phyloP scores from a whole-genome alignment of 2,113 vertebrate genomes.

The Vanacampus margaritifer region DNA sequence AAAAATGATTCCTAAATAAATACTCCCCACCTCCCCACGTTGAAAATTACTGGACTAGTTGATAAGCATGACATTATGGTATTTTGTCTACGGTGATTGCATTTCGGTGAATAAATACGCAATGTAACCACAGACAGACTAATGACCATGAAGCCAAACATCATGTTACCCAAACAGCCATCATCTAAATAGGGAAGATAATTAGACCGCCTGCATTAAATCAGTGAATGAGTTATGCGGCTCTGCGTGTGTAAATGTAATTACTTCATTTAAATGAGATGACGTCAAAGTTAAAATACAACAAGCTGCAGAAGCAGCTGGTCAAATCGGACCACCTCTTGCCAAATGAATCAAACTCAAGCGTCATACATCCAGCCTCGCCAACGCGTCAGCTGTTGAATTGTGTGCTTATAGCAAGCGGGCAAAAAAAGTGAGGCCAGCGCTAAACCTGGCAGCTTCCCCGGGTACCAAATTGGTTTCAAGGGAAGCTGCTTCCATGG shows the following conservation, averaged over 20 bases:
- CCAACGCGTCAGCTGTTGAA: conserved; percentile 16
- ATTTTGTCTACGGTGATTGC: neutral
- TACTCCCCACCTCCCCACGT: too few species aligned
- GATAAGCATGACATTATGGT: too few species aligned
- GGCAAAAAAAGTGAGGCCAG: neutral
- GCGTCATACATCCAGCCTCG: conserved; percentile 50
- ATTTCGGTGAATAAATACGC: neutral
- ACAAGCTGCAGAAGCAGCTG: conserved; percentile 9
- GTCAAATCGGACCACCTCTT: conserved; percentile 30
- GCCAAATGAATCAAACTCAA: conserved; percentile 51
- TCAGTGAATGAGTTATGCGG: neutral
- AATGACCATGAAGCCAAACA: conserved; percentile 40
- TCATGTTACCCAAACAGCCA: conserved; percentile 14
- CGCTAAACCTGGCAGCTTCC: neutral
- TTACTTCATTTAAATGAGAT: conserved; percentile 49
- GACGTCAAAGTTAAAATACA: neutral
- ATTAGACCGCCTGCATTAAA: conserved; percentile 26
- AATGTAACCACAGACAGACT: neutral
- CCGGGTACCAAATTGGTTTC: conserved; percentile 49
- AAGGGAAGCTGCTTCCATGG: conserved; percentile 72
- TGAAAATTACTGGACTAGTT: too few species aligned
- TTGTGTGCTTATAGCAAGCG: neutral
- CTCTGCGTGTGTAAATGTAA: conserved; percentile 44
- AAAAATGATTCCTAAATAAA: too few species aligned
- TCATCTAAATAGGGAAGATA: conserved; percentile 16